phyloP scores from a whole-genome alignment of 2,888 invertebrate genomes.

The Ochropleura leucogaster region DNA sequence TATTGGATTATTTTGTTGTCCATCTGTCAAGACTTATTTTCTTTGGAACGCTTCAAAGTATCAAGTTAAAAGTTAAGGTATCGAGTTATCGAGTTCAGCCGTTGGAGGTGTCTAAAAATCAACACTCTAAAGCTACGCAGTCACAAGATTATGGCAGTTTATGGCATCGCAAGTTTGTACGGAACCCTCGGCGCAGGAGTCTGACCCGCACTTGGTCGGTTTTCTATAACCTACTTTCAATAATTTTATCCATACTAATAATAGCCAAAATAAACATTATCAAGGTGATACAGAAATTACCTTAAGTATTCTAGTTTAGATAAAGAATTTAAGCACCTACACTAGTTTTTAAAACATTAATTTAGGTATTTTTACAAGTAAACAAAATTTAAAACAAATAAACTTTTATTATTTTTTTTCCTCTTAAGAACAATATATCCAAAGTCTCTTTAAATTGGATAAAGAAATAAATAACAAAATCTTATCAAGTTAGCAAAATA shows the following conservation, averaged over 20 bases:
- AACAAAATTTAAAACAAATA: slow-evolving; percentile 13
- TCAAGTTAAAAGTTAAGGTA: too few species aligned
- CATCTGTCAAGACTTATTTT: too few species aligned
- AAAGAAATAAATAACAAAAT: slow-evolving; percentile 19
- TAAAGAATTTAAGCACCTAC: neutral
- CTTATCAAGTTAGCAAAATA: neutral
- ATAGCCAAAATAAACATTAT: neutral
- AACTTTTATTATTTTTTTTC: slow-evolving; percentile 37
- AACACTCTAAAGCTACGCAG: too few species aligned
- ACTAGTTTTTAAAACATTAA: neutral
- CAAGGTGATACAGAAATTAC: neutral
- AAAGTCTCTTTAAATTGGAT: slow-evolving; percentile 1
- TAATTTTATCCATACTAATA: neutral
- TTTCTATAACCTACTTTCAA: neutral
- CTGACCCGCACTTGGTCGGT: too few species aligned
- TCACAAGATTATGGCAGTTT: too few species aligned
- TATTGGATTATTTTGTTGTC: too few species aligned
- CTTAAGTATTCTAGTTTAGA: neutral
- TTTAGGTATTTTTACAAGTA: neutral
- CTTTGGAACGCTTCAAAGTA: too few species aligned
- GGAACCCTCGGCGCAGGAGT: too few species aligned
- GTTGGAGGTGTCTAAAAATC: too few species aligned
- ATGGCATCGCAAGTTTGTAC: too few species aligned
- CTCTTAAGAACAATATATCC: slow-evolving; percentile 9
- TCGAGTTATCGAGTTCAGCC: too few species aligned